phyloP scores from a whole-genome alignment of 2,797 vertebrate species.

The Limnodromus scolopaceus region DNA sequence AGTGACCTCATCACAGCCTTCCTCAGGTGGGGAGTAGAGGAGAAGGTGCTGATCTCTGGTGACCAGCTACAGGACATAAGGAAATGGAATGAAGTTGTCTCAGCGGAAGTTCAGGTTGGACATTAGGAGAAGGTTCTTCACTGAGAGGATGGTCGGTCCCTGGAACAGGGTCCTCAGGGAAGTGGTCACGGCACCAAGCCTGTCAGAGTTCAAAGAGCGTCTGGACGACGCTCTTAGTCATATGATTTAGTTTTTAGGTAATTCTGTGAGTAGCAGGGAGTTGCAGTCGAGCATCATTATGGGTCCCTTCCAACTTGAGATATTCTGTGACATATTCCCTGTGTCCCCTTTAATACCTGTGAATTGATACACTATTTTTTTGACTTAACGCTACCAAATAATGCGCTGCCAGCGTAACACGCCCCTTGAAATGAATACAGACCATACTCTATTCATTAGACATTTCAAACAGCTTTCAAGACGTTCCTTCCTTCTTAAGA shows the following conservation, averaged over 20 bases:
- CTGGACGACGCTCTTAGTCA: background rate
- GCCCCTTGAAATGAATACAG: background rate
- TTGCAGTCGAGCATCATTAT: background rate
- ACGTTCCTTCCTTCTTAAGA: background rate
- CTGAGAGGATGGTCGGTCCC: background rate
- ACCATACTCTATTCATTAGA: background rate
- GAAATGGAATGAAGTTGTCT: background rate
- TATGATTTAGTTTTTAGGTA: background rate
- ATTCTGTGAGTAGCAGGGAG: background rate
- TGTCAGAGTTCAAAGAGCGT: background rate
- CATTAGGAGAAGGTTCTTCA: background rate
- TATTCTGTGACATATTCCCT: background rate
- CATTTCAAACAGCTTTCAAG: background rate
- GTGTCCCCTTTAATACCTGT: background rate
- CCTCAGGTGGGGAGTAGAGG: background rate
- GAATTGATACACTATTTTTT: background rate
- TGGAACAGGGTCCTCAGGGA: background rate
- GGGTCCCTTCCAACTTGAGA: background rate
- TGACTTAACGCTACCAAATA: background rate
- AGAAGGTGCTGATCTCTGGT: background rate
- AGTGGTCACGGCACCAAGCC: background rate
- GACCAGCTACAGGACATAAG: background rate
- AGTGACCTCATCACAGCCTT: background rate
- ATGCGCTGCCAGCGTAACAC: rapidly evolving
- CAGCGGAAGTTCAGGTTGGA: background rate